Evolutionary conservation across 1,140 invertebrate species (phyloP), one percentile per base, ranked within the genome.

Genomic region (Drosophila suzukii): DNA sequence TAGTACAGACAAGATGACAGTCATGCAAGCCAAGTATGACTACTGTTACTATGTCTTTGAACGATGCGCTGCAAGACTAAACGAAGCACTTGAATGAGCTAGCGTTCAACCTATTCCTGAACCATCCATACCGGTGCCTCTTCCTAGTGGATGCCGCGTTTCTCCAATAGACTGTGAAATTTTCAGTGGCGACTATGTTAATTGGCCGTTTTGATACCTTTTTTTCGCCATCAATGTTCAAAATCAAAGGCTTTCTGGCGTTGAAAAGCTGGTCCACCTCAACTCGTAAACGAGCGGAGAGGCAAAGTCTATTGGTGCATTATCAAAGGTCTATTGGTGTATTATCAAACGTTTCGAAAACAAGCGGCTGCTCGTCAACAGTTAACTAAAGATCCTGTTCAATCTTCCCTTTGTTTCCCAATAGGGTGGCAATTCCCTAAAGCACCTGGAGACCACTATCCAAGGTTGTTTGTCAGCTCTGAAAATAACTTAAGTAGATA

Each of bases 161-260:
- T 5, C 49, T 15, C 27, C 27, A 32, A 27, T 32, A n/a, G 49
- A 17, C 8, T 50, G 47, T 36, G 27, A 51, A 6, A 12, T 51
- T 13, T 44, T 44, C 43, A 44, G 17, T 44, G 17, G 43, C 8
- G 43, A 44, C 43, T 44, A 20, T 44, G 43, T 44, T 44, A 17
- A 20, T 11, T 44, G 43, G 17, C 15, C 43, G 17, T 20, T 44
- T 10, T 10, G 43, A 13, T 7, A 44, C 43, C 43, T 44, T 20
- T 44, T 44, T 13, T 20, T 17, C 15, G 41, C n/a, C 41, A 43
- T 43, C n/a, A 17, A 43, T 15, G 6, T 17, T 0, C 41, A 8
- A 13, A 43, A 43, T 8, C 41, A 0, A 5, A 13, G 17, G 17
- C 43, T 44, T 10, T 44, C 43, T 3, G 43, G 6, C 13, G 15